These are phyloP conservation scores for Tachycineta bicolor DNA, from an alignment of 2,113 vertebrate genomes.

Conservation along the genomic window DNA sequence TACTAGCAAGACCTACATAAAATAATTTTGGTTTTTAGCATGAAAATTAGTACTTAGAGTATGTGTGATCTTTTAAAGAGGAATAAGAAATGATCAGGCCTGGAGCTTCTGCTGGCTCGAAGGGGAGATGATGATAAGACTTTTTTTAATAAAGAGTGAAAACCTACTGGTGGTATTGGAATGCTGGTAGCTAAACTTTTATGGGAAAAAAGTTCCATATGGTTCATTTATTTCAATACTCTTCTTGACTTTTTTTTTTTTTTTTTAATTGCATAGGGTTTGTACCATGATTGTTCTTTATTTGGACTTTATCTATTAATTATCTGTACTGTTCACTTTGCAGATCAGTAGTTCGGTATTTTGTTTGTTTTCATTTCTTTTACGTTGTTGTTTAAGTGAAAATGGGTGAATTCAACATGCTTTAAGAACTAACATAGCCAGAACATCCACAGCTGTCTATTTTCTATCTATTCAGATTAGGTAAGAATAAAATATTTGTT, in stretches of 20 bases:
- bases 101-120: not conserved
- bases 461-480: not conserved
- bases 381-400: not conserved
- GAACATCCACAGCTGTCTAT: not conserved
- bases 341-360: not conserved
- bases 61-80: not conserved
- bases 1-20: not conserved
- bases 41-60: not conserved
- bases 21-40: not conserved
- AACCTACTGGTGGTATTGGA: not conserved
- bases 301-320: not conserved
- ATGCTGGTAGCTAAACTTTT: not conserved
- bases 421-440: not conserved
- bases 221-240: not conserved
- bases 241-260: not conserved
- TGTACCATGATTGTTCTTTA: not conserved
- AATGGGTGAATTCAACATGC: not conserved
- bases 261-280: not conserved
- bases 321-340: not conserved
- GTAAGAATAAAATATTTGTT: slow-evolving; percentile 28
- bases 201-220: not conserved
- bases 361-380: not conserved
- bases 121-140: not conserved
- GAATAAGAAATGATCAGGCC: not conserved
- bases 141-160: not conserved